These are phyloP conservation scores for Engystomops pustulosus DNA, from an alignment of 2,113 vertebrate species.

Conservation along the genomic window DNA sequence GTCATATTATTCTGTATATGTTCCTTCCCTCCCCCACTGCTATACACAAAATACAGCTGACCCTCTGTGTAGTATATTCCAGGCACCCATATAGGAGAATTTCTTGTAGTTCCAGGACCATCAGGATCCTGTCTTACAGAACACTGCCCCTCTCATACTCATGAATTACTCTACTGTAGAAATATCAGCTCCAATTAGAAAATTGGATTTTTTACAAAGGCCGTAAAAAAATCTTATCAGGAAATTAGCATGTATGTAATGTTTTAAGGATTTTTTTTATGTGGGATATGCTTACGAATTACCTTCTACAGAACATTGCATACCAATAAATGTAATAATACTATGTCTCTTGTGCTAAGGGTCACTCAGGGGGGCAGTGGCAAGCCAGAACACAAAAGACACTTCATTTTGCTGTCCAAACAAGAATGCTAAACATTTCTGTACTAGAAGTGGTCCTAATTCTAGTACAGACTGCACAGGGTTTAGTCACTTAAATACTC, in stretches of 20 bases:
- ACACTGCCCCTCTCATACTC: neutral
- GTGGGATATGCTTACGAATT: no score
- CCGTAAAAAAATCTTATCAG: neutral
- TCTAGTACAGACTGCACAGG: neutral
- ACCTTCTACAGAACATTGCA: no score
- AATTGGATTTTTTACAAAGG: neutral
- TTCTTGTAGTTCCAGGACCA: neutral
- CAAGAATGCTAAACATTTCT: neutral
- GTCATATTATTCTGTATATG: neutral
- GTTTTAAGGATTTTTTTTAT: neutral
- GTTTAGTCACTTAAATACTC: neutral
- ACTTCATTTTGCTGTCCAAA: neutral
- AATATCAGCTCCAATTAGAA: neutral
- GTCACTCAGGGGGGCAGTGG: neutral
- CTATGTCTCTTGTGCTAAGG: neutral
- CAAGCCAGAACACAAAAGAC: neutral
- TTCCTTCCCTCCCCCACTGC: neutral
- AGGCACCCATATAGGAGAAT: neutral
- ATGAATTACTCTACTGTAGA: neutral
- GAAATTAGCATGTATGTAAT: neutral
- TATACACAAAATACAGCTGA: neutral
- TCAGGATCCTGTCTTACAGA: neutral
- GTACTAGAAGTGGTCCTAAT: neutral
- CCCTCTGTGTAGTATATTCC: neutral
- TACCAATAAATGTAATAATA: neutral